Evolutionary conservation across 1,140 invertebrate species (phyloP).

Genomic region (Philaenus spumarius): DNA sequence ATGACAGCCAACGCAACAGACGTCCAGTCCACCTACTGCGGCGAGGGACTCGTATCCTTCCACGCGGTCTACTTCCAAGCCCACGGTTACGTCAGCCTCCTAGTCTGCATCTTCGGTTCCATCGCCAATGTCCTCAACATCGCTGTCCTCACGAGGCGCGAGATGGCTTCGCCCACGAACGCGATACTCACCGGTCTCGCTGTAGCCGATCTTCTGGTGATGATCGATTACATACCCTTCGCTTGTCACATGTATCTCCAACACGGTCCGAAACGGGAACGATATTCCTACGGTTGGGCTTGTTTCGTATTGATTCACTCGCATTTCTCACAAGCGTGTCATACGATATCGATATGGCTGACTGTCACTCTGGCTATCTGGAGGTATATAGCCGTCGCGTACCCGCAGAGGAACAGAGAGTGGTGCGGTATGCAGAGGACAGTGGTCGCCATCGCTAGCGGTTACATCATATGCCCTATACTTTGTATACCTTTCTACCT

Average conservation of each 20-base stretch:
- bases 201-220: constrained; percentile 83
- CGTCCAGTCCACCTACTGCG: constrained; percentile 35
- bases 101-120: constrained; percentile 87
- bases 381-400: constrained; percentile 82
- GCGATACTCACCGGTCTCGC: constrained; percentile 84
- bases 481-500: constrained; percentile 82
- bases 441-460: constrained; percentile 62
- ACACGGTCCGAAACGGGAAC: constrained; percentile 34
- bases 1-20: too few relatives aligned
- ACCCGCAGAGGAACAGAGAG: constrained; percentile 65
- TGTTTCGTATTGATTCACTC: constrained; percentile 77
- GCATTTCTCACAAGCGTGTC: constrained; percentile 75
- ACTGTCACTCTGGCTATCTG: constrained; percentile 88
- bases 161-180: constrained; percentile 90
- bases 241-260: constrained; percentile 71
- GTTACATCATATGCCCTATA: constrained; percentile 74
- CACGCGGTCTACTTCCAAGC: constrained; percentile 42
- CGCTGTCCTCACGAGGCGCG: constrained; percentile 80
- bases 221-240: constrained; percentile 91
- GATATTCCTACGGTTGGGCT: constrained; percentile 61
- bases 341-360: constrained; percentile 89
- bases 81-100: constrained; percentile 65
- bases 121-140: constrained; percentile 92
- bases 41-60: constrained; percentile 40
- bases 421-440: constrained; percentile 72